A percentile compares a stretch with the other conserved stretches of the same genome.
Evolutionary conservation across 2,797 vertebrate genomes (phyloP).

Genomic region (Lutjanus argentimaculatus): DNA sequence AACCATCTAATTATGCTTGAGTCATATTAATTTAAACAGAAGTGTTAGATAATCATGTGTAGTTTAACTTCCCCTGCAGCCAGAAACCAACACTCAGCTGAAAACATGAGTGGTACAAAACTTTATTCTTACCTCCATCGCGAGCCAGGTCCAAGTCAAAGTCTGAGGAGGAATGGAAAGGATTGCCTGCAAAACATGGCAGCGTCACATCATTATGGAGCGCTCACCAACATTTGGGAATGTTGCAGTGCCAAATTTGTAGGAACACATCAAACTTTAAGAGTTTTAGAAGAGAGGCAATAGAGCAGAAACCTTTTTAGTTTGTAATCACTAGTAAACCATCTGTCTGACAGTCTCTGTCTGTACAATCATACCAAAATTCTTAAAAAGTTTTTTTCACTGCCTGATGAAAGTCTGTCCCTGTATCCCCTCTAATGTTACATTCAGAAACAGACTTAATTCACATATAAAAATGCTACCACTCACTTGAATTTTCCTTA

Average conservation of each 20-base stretch:
- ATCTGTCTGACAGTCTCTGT: too few relatives aligned
- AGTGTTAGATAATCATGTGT: neutral
- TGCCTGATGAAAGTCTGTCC: too few relatives aligned
- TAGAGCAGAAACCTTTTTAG: too few relatives aligned
- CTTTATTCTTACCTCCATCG: conserved; percentile 74
- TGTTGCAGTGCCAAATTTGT: too few relatives aligned
- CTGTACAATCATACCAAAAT: too few relatives aligned
- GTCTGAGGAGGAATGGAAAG: conserved; percentile 76
- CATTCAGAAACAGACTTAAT: too few relatives aligned
- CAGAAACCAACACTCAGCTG: neutral
- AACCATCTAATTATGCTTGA: neutral
- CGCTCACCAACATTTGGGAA: neutral
- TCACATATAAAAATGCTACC: too few relatives aligned
- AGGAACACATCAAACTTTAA: neutral
- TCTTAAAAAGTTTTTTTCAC: too few relatives aligned
- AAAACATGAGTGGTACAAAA: neutral
- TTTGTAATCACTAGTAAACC: too few relatives aligned
- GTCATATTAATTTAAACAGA: neutral
- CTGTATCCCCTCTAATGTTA: too few relatives aligned
- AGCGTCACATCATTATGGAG: neutral
- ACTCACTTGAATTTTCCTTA: too few relatives aligned
- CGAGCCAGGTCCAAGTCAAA: conserved; percentile 72
- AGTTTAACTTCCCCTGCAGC: neutral
- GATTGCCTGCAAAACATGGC: conserved; percentile 63
- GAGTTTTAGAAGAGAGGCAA: too few relatives aligned